phyloP scores from a whole-genome alignment of 2,797 vertebrate species.

The Sebastes minor region DNA sequence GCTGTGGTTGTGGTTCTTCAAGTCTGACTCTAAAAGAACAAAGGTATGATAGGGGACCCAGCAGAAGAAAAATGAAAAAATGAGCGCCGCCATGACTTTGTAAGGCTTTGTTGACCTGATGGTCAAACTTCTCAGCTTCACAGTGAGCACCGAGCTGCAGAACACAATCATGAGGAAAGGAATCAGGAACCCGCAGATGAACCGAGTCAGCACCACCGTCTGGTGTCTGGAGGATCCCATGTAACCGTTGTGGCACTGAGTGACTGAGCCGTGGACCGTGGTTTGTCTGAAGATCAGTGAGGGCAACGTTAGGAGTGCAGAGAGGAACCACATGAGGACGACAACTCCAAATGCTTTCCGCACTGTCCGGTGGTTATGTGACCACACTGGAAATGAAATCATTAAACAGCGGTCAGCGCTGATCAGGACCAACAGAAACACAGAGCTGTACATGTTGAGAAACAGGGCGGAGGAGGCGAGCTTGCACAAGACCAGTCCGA shows the following conservation, averaged over 20 bases:
- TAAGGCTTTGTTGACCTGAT: slow-evolving; percentile 88
- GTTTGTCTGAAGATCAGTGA: slow-evolving; percentile 86
- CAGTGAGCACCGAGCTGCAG: slow-evolving; percentile 82
- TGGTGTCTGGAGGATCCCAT: slow-evolving; percentile 25
- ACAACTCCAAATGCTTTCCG: slow-evolving; percentile 74
- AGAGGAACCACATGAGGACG: slow-evolving; percentile 80
- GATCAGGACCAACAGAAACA: slow-evolving; percentile 89
- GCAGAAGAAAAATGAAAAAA: slow-evolving; percentile 89
- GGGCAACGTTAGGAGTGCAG: slow-evolving; percentile 83
- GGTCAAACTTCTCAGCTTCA: slow-evolving; percentile 79
- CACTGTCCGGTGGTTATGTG: slow-evolving; percentile 85
- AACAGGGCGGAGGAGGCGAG: slow-evolving; percentile 85
- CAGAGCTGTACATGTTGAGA: slow-evolving; percentile 93
- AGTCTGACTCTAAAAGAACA: slow-evolving; percentile 82
- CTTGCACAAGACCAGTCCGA: slow-evolving; percentile 88
- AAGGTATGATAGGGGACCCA: slow-evolving; percentile 92
- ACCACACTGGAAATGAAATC: slow-evolving; percentile 88
- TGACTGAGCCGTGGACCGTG: slow-evolving; percentile 1
- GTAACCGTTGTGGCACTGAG: slow-evolving; percentile 83
- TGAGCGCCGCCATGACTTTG: slow-evolving; percentile 87
- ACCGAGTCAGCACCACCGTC: slow-evolving; percentile 79
- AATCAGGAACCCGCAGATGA: slow-evolving; percentile 85
- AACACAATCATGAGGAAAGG: slow-evolving; percentile 85
- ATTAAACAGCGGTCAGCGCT: slow-evolving; percentile 88
- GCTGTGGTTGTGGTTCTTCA: slow-evolving; percentile 43